Conservation (phyloP, 2,797 vertebrate species). For the Tiaroga cobitis region DNA sequence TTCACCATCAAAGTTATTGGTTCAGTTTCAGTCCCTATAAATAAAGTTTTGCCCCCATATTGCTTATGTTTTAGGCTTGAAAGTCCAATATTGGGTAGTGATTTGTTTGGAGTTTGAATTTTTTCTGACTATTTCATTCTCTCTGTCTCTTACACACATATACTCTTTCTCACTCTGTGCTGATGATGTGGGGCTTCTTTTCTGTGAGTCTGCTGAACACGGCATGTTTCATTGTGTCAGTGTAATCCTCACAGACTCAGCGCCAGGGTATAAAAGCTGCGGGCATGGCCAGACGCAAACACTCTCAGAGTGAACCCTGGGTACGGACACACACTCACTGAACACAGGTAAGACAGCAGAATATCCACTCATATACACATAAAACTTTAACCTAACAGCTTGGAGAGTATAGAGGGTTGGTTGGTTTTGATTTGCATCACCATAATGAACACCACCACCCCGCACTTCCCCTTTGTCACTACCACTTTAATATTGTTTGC, state of each 20-base stretch:
- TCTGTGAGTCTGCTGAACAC: conserved; percentile 75
- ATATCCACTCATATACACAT: conserved; percentile 20
- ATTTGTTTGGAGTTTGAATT: not conserved
- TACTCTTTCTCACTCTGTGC: conserved; percentile 60
- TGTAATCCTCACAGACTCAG: conserved; percentile 76
- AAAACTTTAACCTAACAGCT: not conserved
- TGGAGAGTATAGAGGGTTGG: not conserved
- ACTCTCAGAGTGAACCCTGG: conserved; percentile 75
- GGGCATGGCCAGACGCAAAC: conserved; percentile 66
- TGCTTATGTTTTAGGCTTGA: not conserved
- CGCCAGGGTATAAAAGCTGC: conserved; percentile 82
- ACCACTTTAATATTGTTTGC: not conserved
- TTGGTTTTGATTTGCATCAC: not conserved
- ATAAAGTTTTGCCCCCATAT: not conserved
- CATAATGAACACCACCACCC: not conserved
- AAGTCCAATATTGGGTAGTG: not conserved
- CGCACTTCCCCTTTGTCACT: not conserved
- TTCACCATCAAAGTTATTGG: not conserved
- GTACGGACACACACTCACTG: conserved; percentile 68
- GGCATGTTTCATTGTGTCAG: conserved; percentile 77
- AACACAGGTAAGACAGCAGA: conserved; percentile 73
- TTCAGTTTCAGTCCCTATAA: not conserved
- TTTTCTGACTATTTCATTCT: not conserved
- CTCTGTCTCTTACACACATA: conserved; percentile 40
- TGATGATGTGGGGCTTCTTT: conserved; percentile 81